Conservation (phyloP, 2,888 invertebrate species). For the Tetramorium bicarinatum region DNA sequence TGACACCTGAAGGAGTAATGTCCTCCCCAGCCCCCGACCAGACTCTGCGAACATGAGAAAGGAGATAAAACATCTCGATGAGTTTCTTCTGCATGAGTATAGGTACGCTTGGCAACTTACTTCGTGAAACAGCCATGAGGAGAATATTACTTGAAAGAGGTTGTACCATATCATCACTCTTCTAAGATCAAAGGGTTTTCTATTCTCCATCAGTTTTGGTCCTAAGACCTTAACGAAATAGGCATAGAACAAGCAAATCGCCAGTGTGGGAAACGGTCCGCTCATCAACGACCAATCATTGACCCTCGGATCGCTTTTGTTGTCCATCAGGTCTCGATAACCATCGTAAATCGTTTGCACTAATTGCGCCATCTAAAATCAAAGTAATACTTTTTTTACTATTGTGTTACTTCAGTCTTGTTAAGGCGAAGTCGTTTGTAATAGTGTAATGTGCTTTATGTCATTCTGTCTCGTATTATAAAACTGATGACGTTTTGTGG, state of each 20-base stretch:
- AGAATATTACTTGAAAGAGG: constrained; percentile 93
- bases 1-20: constrained; percentile 92
- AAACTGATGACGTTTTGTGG: neutral
- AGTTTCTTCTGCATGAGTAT: neutral
- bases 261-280: constrained; percentile 92
- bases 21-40: constrained; percentile 90
- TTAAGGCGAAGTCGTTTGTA: neutral
- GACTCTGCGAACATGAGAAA: constrained; percentile 83
- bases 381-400: neutral
- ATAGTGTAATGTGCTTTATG: neutral
- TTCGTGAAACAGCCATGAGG: constrained; percentile 92
- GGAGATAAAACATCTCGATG: neutral
- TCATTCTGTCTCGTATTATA: neutral
- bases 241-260: constrained; percentile 92
- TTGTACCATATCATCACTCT: constrained; percentile 94
- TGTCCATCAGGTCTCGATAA: constrained; percentile 93
- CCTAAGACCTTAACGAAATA: constrained; percentile 92
- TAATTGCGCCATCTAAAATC: constrained; percentile 88
- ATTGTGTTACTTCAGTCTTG: neutral
- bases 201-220: constrained; percentile 94
- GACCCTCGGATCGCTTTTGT: constrained; percentile 94
- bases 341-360: constrained; percentile 89
- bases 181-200: constrained; percentile 93
- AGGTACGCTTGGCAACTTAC: constrained; percentile 85
- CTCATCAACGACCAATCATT: constrained; percentile 94